phyloP scores from a whole-genome alignment of 2,888 invertebrate species.

The Sinohyriopsis cumingii region DNA sequence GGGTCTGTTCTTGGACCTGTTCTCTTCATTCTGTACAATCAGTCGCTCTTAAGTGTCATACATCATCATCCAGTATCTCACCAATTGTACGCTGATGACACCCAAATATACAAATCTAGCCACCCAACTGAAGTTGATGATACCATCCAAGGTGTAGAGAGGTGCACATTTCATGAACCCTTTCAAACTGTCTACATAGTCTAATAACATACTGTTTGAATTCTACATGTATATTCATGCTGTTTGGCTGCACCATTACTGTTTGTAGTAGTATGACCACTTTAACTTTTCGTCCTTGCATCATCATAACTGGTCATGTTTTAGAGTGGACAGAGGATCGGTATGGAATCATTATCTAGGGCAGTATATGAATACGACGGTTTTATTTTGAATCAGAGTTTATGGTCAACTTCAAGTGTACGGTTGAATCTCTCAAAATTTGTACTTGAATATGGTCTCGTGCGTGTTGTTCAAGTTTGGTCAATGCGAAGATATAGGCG shows the following conservation, averaged over 20 bases:
- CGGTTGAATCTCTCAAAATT: conserved; percentile 20
- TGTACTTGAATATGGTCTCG: conserved; percentile 26
- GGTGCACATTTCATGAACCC: conserved; percentile 16
- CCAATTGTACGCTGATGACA: too few relatives aligned
- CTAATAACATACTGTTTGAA: conserved; percentile 8
- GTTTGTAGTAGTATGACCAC: conserved; percentile 3
- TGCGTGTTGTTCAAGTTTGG: conserved; percentile 20
- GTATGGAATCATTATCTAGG: background rate
- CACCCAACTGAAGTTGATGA: too few relatives aligned
- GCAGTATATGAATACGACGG: conserved; percentile 2
- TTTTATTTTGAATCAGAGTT: background rate
- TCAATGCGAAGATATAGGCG: conserved; percentile 13
- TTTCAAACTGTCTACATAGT: conserved; percentile 10
- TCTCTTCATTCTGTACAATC: too few relatives aligned
- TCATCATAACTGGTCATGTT: conserved; percentile 8
- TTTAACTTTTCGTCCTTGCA: conserved; percentile 6
- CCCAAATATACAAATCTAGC: too few relatives aligned
- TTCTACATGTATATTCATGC: background rate
- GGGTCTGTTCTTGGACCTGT: too few relatives aligned
- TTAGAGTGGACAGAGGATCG: conserved; percentile 1
- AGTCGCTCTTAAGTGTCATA: too few relatives aligned
- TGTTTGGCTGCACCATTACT: background rate
- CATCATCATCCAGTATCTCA: too few relatives aligned
- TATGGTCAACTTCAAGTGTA: conserved; percentile 20
- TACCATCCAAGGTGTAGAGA: too few relatives aligned